Conservation (phyloP, 1,140 invertebrate species). For the Orchesella cincta region DNA sequence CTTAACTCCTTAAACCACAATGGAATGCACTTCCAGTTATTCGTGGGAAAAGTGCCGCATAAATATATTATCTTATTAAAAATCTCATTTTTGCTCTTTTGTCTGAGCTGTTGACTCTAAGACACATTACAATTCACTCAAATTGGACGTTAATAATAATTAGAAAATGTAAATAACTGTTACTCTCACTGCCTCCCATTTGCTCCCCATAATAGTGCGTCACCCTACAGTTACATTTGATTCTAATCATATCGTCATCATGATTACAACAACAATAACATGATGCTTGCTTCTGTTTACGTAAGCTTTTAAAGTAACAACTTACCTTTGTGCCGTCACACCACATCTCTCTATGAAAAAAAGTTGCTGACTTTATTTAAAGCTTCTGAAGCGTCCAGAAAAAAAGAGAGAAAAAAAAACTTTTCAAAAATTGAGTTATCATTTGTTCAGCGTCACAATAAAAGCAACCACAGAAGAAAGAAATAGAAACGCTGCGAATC, state of each 20-base stretch:
- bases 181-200: background rate
- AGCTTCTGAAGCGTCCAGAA: constrained; percentile 7
- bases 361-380: constrained; percentile 1
- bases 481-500: background rate
- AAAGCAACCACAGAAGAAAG: background rate
- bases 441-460: background rate
- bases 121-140: no score
- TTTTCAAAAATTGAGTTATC: constrained; percentile 13
- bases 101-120: background rate
- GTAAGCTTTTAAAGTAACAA: background rate
- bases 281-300: background rate
- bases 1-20: background rate
- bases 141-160: constrained; percentile 1
- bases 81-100: background rate
- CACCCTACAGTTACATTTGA: background rate
- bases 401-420: background rate
- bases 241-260: constrained; percentile 7
- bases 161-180: constrained; percentile 26
- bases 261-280: background rate
- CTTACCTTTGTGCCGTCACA: no score
- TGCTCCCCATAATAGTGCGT: background rate
- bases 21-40: constrained; percentile 12
- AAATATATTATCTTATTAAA: background rate
- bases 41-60: background rate
- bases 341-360: background rate